phyloP scores from a whole-genome alignment of 2,113 vertebrate genomes.

The Microtus ochrogaster region DNA sequence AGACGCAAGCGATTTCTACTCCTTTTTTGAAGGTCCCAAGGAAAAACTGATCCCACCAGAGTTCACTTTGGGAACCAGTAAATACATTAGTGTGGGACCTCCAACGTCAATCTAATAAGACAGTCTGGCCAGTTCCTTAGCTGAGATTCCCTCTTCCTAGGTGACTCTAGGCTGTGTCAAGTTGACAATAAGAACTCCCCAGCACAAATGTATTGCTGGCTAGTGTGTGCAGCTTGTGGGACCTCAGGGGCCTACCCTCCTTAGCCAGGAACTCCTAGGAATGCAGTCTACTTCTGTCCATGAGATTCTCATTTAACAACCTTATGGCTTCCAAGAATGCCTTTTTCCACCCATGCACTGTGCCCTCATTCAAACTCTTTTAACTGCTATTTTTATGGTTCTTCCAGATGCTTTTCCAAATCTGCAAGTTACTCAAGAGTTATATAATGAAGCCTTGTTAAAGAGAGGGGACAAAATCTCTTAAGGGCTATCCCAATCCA shows the following conservation, averaged over 20 bases:
- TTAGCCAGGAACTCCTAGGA: neutral
- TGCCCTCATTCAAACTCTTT: neutral
- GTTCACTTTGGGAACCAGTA: neutral
- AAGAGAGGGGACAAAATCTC: neutral
- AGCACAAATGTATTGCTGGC: neutral
- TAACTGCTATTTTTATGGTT: constrained; percentile 18
- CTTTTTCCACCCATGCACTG: neutral
- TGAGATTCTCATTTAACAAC: neutral
- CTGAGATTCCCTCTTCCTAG: neutral
- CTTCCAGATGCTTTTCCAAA: constrained; percentile 16
- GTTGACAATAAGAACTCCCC: neutral
- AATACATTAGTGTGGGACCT: neutral
- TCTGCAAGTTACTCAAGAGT: constrained; percentile 13
- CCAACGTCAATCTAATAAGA: neutral
- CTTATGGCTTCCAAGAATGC: neutral
- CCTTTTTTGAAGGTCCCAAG: neutral
- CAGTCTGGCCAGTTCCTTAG: neutral
- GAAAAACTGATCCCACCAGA: neutral
- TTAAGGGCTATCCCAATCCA: neutral
- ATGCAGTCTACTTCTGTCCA: neutral
- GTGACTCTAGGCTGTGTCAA: neutral
- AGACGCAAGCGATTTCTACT: neutral
- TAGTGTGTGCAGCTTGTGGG: neutral
- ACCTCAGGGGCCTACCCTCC: neutral
- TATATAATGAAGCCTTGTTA: neutral